Conservation (phyloP, 64 coral and sea anemone genomes). For the Pocillopora damicornis region DNA sequence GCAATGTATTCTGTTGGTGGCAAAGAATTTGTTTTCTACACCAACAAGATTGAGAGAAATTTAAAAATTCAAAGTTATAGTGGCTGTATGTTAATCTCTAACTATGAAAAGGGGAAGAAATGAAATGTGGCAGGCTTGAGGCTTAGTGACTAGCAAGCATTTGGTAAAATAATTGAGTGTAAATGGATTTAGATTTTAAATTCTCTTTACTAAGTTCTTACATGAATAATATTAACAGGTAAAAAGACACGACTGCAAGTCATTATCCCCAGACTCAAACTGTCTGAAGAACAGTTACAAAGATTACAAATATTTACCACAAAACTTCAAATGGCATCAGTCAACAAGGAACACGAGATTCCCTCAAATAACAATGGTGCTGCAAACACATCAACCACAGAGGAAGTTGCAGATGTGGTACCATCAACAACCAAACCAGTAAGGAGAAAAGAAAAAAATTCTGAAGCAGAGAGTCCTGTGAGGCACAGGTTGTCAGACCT, state of each 20-base stretch:
- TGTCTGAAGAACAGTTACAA: not conserved
- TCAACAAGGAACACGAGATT: not conserved
- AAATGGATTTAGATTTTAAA: not conserved
- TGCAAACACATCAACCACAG: not conserved
- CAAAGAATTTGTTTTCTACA: no score
- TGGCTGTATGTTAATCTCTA: no score
- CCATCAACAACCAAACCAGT: not conserved
- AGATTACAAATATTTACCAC: not conserved
- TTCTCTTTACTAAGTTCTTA: not conserved
- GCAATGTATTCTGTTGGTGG: no score
- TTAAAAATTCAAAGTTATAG: no score
- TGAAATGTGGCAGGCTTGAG: no score
- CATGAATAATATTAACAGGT: not conserved
- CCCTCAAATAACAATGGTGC: not conserved
- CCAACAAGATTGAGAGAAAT: no score
- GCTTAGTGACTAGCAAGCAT: not conserved
- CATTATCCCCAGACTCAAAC: not conserved
- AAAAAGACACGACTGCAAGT: slow-evolving; percentile 5
- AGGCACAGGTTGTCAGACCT: slow-evolving; percentile 21
- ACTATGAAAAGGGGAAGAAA: no score
- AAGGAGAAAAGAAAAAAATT: not conserved
- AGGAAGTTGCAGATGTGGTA: not conserved
- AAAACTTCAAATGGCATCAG: not conserved
- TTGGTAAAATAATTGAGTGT: not conserved
- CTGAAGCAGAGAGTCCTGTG: slow-evolving; percentile 11